A percentile compares a stretch with the other conserved stretches of the same genome.
These are phyloP conservation scores for Etheostoma perlongum DNA, from an alignment of 2,797 vertebrate genomes.

Conservation along the genomic window DNA sequence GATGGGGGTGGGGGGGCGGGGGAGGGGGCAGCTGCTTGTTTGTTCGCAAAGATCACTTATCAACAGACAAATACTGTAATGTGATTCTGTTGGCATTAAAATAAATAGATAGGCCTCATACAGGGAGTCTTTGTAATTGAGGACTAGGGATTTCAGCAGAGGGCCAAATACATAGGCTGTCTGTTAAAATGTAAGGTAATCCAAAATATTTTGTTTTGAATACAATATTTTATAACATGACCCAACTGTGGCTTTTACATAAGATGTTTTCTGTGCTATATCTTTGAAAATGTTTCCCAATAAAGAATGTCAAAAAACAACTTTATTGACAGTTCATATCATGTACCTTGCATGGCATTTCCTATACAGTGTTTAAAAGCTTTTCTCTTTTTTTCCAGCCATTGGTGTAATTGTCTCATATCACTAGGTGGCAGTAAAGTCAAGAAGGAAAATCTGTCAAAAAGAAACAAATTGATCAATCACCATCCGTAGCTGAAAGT, in stretches of 20 bases:
- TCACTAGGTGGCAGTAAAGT: constrained; percentile 83
- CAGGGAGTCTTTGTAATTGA: constrained; percentile 38
- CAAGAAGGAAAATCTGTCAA: constrained; percentile 49
- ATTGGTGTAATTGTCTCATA: constrained; percentile 26
- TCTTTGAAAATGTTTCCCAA: background rate
- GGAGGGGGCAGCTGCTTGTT: constrained; percentile 73
- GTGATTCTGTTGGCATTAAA: constrained; percentile 68
- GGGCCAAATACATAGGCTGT: background rate
- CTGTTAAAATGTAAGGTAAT: background rate
- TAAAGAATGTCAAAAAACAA: background rate
- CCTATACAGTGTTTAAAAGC: constrained; percentile 13
- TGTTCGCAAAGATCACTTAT: constrained; percentile 72
- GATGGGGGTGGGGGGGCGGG: constrained; percentile 1
- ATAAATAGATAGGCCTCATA: constrained; percentile 44
- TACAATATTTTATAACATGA: background rate
- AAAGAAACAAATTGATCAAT: constrained; percentile 24
- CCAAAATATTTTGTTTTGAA: constrained; percentile 1
- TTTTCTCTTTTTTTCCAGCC: constrained; percentile 39
- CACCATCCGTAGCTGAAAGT: constrained; percentile 35
- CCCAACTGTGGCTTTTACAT: background rate
- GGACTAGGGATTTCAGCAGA: constrained; percentile 31
- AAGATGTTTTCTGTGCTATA: background rate
- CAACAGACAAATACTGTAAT: constrained; percentile 68
- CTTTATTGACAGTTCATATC: background rate
- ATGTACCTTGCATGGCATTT: background rate